Percentiles rank a stretch among this genome's conserved stretches.
These are phyloP conservation scores for Alviniconcha strummeri DNA, from an alignment of 2,888 invertebrate genomes.

Conservation along the genomic window DNA sequence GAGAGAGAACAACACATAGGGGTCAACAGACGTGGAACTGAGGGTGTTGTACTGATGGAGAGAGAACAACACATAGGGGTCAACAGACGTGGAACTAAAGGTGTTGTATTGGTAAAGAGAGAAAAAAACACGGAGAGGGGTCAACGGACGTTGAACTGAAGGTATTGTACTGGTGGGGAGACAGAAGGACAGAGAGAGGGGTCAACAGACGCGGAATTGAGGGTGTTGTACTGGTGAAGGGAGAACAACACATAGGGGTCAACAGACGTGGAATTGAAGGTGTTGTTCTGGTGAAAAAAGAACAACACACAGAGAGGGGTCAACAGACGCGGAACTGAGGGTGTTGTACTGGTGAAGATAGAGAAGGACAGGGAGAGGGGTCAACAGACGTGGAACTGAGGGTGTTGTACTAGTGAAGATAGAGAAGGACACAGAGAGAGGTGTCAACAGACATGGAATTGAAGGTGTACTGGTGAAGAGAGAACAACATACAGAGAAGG, in stretches of 20 bases:
- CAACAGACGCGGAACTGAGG: slow-evolving; percentile 41
- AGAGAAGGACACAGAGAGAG: slow-evolving; percentile 55
- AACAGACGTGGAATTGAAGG: slow-evolving; percentile 44
- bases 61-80: slow-evolving; percentile 52
- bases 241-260: slow-evolving; percentile 55
- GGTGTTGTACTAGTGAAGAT: slow-evolving; percentile 48
- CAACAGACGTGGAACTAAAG: slow-evolving; percentile 41
- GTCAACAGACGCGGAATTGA: no score
- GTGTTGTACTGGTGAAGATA: slow-evolving; percentile 51
- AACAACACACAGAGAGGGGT: slow-evolving; percentile 53
- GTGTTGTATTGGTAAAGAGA: slow-evolving; percentile 51
- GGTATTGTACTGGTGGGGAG: slow-evolving; percentile 48
- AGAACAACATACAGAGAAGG: slow-evolving; percentile 55
- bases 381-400: no score
- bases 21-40: slow-evolving; percentile 37
- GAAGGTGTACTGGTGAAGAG: slow-evolving; percentile 30
- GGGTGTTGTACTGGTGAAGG: slow-evolving; percentile 30
- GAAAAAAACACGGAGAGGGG: no score
- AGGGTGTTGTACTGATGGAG: slow-evolving; percentile 41
- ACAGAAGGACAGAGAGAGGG: slow-evolving; percentile 55
- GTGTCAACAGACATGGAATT: no score
- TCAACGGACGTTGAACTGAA: no score
- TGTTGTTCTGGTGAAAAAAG: slow-evolving; percentile 30
- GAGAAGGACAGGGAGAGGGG: no score
- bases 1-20: slow-evolving; percentile 56